Base-by-base conservation (phyloP, 2,113 vertebrate species). In the Nothocercus julius region DNA sequence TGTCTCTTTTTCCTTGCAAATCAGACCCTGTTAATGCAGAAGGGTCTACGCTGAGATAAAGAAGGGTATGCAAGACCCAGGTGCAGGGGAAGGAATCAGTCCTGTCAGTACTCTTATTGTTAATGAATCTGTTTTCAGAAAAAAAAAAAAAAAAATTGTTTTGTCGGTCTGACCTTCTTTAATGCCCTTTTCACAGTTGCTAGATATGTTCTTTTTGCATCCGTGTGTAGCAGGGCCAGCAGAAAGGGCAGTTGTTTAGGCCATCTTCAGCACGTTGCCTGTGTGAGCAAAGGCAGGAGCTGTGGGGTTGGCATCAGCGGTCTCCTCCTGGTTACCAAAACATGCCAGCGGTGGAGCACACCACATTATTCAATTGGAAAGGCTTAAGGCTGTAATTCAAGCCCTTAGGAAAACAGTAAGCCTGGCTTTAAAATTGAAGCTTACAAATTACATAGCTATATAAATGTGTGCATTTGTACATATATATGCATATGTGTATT, bases 211-310 rank as follows among this genome's bases (percentile, higher is more conserved):
- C 36, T 92, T 87, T 45, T 40, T 79, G 22, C n/a, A 27, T 30
- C 58, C 66, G 12, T 64, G 15, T 7, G 9, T 66, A 79, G 56
- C 20, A 12, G 1, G 7, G 49, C 36, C 17, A 44, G 34, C 10
- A 80, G 40, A 79, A 40, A 45, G 58, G 15, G 13, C n/a, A 38
- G 34, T 69, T 56, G 21, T 62, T 76, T 82, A 68, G 47, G 16
- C 22, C 4, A 10, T 13, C 21, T 38, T 45, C 36, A 1, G 8
- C 81, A 54, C 0, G 0, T 28, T 42, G 2, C 30, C 3, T 54
- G 4, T 47, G 56, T 54, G 69, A 34, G 38, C 56, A 67, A 78
- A 69, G 25, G 13, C 21, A 64, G 63, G 9, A 75, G 40, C 58
- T 49, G 42, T 25, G 73, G 34, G 28, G 49, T 51, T 59, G 68